phyloP scores from a whole-genome alignment of 2,888 invertebrate species.

The Ypsolopha sequella region DNA sequence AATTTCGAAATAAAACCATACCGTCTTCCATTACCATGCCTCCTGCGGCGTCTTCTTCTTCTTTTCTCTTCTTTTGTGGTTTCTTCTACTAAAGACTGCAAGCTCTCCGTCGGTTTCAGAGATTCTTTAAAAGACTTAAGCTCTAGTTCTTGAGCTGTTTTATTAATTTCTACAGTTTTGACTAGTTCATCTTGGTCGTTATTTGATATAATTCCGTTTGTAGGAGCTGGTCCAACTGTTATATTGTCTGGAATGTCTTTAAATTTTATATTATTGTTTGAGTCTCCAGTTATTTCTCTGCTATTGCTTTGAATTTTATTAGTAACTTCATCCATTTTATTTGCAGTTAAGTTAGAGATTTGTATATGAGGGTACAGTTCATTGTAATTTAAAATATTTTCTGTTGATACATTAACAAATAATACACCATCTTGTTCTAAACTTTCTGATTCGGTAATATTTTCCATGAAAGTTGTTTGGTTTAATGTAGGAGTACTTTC shows the following conservation, averaged over 20 bases:
- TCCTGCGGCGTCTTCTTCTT: slow-evolving; percentile 37
- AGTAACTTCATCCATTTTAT: slow-evolving; percentile 58
- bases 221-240: slow-evolving; percentile 57
- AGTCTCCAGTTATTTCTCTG: slow-evolving; percentile 64
- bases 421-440: slow-evolving; percentile 64
- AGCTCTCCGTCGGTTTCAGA: slow-evolving; percentile 50
- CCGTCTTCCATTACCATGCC: slow-evolving; percentile 59
- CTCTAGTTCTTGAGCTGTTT: slow-evolving; percentile 8
- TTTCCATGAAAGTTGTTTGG: slow-evolving; percentile 41
- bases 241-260: slow-evolving; percentile 57
- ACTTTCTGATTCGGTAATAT: slow-evolving; percentile 58
- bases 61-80: slow-evolving; percentile 17
- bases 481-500: slow-evolving; percentile 24
- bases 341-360: slow-evolving; percentile 39
- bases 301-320: slow-evolving; percentile 69
- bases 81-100: slow-evolving; percentile 44
- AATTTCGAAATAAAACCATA: slow-evolving; percentile 18
- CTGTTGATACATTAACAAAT: slow-evolving; percentile 57
- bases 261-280: slow-evolving; percentile 49
- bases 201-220: slow-evolving; percentile 50
- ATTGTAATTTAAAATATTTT: slow-evolving; percentile 57
- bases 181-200: slow-evolving; percentile 35
- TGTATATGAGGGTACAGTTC: slow-evolving; percentile 54
- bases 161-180: no score
- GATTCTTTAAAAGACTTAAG: slow-evolving; percentile 32